Conservation (phyloP, 2,797 vertebrate species). For the Ctenopoma multispine region DNA sequence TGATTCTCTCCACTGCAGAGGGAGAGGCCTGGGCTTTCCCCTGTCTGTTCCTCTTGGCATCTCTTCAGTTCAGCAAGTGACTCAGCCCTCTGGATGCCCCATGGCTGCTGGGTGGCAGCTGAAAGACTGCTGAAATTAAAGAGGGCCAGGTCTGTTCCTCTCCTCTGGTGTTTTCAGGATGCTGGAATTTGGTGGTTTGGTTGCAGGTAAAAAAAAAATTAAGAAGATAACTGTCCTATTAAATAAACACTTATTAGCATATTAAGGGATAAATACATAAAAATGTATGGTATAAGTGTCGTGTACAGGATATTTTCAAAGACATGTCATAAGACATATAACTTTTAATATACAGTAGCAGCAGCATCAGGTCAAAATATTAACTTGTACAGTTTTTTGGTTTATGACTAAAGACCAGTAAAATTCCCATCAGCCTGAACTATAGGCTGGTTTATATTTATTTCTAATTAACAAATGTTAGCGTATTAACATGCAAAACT, state of each 20-base stretch:
- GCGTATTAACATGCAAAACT: background rate
- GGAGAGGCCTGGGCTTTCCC: slow-evolving; percentile 58
- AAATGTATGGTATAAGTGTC: background rate
- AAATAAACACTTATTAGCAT: background rate
- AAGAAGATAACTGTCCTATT: background rate
- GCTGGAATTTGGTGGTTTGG: slow-evolving; percentile 10
- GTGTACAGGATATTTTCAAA: too few relatives aligned
- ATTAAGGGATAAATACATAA: background rate
- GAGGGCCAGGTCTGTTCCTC: slow-evolving; percentile 12
- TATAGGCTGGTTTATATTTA: background rate
- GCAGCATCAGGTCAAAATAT: background rate
- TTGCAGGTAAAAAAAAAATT: slow-evolving; percentile 16
- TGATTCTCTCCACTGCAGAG: slow-evolving; percentile 49
- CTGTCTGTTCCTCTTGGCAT: slow-evolving; percentile 55
- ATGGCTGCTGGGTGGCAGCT: slow-evolving; percentile 30
- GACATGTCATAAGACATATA: too few relatives aligned
- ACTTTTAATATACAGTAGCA: background rate
- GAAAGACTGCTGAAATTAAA: slow-evolving; percentile 24
- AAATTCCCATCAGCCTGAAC: background rate
- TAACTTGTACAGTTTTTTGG: background rate
- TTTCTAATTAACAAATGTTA: background rate
- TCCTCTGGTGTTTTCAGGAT: background rate
- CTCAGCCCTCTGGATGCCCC: slow-evolving; percentile 56
- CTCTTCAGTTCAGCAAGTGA: slow-evolving; percentile 56
- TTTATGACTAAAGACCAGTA: background rate